Evolutionary conservation across 2,888 invertebrate genomes (phyloP).

Genomic region (Stictocephala bisonia): DNA sequence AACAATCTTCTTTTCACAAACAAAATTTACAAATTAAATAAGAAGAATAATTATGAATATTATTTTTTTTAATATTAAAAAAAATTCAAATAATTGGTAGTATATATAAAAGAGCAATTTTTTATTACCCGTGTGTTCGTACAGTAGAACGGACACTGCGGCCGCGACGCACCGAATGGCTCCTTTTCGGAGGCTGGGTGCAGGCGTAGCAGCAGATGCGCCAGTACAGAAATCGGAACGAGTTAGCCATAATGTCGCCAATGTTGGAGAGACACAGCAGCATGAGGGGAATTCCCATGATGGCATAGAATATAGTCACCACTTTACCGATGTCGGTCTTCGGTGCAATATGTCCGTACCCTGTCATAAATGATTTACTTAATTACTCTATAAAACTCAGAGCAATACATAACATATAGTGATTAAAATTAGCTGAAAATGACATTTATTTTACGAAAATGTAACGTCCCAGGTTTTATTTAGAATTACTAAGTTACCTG

Average conservation of each 20-base stretch:
- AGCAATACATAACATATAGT: conserved; percentile 55
- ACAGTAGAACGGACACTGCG: conserved; percentile 64
- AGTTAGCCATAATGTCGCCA: conserved; percentile 93
- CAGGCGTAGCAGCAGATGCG: conserved; percentile 91
- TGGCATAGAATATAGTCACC: conserved; percentile 95
- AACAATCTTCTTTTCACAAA: too few species aligned
- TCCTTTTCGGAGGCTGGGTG: conserved; percentile 78
- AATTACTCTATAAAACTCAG: too few species aligned
- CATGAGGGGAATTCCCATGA: conserved; percentile 95
- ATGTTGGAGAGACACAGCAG: conserved; percentile 93
- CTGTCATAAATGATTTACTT: too few species aligned
- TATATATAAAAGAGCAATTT: too few species aligned
- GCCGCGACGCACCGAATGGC: conserved; percentile 64
- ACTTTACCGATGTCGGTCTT: conserved; percentile 95
- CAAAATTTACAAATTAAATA: too few species aligned
- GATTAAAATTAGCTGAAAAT: neutral
- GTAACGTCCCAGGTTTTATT: too few species aligned
- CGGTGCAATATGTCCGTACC: conserved; percentile 95
- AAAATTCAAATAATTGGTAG: too few species aligned
- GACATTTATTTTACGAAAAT: neutral
- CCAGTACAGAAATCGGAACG: conserved; percentile 95
- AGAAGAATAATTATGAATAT: too few species aligned
- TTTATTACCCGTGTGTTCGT: conserved; percentile 61
- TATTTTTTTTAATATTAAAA: too few species aligned
- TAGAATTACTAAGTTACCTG: too few species aligned